Evolutionary conservation across 2,113 vertebrate species (phyloP), one percentile per base, ranked within the genome.

Genomic region (Vireo altiloquus): DNA sequence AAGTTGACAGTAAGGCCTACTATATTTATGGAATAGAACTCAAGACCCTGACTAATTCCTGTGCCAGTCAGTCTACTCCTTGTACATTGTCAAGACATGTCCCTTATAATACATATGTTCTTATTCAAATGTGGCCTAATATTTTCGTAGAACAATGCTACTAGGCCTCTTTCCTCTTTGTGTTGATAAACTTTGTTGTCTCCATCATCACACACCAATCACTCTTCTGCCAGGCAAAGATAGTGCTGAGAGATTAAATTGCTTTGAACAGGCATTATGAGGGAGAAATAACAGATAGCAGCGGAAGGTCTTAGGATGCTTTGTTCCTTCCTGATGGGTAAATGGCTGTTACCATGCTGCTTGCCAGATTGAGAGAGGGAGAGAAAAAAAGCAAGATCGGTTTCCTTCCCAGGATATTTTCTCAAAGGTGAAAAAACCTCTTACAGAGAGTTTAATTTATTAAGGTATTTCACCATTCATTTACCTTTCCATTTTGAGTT

Each of bases 161-260:
- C 60, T 78, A 63, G 30, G 33, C 16, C 28, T 91, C 78, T 92
- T 93, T 85, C 86, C 78, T 83, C 75, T 89, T 76, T 69, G 39
- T 33, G 9, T 63, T 91, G 84, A 83, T 66, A 74, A 70, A 61
- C 76, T 95, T 95, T 95, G 69, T 92, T 90, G 77, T 89, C 79
- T 93, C 76, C 72, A 92, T 88, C 93, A 94, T 81, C 84, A 82
- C 87, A 50, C 85, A 95, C 83, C 92, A 95, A 59, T 59, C 56
- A 56, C 92, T 97, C 92, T 97, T 89, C 57, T 97, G 66, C 72
- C 70, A 84, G 72, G 33, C 52, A 56, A 76, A 92, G 76, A 82
- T 92, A 96, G 71, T 86, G 63, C 47, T 87, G 92, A 91, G 95
- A 92, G 71, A 78, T 92, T 77, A 96, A 97, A 97, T 87, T 66